Percentiles rank a stretch among this genome's conserved stretches.
Conservation (phyloP, 2,113 vertebrate genomes). For the Psittacara wagleri region DNA sequence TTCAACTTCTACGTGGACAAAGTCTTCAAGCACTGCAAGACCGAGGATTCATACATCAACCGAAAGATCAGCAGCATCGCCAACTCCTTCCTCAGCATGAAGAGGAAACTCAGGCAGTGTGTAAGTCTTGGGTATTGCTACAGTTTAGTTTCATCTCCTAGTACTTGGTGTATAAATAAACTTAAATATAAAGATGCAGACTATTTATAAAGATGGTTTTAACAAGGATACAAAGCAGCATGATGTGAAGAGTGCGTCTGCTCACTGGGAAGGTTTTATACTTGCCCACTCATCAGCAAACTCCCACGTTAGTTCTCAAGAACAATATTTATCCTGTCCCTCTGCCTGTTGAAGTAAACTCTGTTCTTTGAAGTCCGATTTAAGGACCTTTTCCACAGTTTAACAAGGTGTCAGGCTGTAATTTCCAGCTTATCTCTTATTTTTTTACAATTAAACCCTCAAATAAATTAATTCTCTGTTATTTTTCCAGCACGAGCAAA, state of each 20-base stretch:
- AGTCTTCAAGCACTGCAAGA: conserved; percentile 84
- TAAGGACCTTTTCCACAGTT: not conserved
- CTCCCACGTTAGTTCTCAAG: not conserved
- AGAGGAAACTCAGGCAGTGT: conserved; percentile 63
- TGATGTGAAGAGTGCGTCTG: accelerated
- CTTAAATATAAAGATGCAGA: not conserved
- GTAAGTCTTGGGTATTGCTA: conserved; percentile 46
- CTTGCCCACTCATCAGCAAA: not conserved
- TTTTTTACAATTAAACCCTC: not conserved
- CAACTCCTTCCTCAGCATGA: conserved; percentile 75
- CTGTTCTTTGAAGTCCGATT: not conserved
- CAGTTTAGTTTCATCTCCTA: accelerated
- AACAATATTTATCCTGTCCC: not conserved
- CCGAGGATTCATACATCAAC: conserved; percentile 2
- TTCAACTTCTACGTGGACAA: conserved; percentile 87
- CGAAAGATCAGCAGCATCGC: conserved; percentile 76
- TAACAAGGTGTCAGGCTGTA: not conserved
- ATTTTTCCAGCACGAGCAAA: conserved; percentile 13
- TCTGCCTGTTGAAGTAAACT: accelerated
- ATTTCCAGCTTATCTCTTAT: not conserved
- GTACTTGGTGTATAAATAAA: not conserved
- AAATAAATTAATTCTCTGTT: not conserved
- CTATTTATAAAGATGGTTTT: not conserved
- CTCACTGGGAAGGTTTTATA: accelerated
- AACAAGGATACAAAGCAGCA: not conserved